phyloP scores from a whole-genome alignment of 2,113 vertebrate species.

The Pogona vitticeps region DNA sequence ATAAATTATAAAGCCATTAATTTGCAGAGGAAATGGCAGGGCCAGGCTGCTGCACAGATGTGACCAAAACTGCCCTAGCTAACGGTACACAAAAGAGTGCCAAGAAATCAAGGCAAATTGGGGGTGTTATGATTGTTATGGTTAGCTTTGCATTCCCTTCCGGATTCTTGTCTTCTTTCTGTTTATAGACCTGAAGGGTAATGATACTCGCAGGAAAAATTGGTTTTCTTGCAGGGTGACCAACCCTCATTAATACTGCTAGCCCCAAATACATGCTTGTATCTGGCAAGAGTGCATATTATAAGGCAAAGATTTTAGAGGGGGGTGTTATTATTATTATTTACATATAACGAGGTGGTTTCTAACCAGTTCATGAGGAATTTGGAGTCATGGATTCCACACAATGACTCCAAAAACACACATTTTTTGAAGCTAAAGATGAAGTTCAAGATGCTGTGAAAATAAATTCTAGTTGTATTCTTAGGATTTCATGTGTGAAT shows the following conservation, averaged over 20 bases:
- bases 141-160: slow-evolving; percentile 87
- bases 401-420: too few relatives aligned
- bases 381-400: too few relatives aligned
- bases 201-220: slow-evolving; percentile 86
- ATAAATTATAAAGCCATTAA: slow-evolving; percentile 99
- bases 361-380: too few relatives aligned
- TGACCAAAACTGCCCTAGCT: slow-evolving; percentile 87
- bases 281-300: slow-evolving; percentile 76
- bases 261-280: slow-evolving; percentile 72
- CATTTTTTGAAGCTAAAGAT: too few relatives aligned
- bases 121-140: slow-evolving; percentile 84
- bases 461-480: not conserved
- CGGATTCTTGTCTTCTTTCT: slow-evolving; percentile 85
- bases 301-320: slow-evolving; percentile 54
- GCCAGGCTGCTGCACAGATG: slow-evolving; percentile 94
- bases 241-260: slow-evolving; percentile 80
- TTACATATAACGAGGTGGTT: too few relatives aligned
- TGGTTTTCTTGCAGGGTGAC: slow-evolving; percentile 83
- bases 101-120: slow-evolving; percentile 78
- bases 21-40: slow-evolving; percentile 97
- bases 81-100: slow-evolving; percentile 83
- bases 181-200: slow-evolving; percentile 90
- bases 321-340: too few relatives aligned
- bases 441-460: not conserved
- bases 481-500: slow-evolving; percentile 21